These are phyloP conservation scores for Idris sp. DNA, from an alignment of 1,140 invertebrate genomes.

Conservation along the genomic window DNA sequence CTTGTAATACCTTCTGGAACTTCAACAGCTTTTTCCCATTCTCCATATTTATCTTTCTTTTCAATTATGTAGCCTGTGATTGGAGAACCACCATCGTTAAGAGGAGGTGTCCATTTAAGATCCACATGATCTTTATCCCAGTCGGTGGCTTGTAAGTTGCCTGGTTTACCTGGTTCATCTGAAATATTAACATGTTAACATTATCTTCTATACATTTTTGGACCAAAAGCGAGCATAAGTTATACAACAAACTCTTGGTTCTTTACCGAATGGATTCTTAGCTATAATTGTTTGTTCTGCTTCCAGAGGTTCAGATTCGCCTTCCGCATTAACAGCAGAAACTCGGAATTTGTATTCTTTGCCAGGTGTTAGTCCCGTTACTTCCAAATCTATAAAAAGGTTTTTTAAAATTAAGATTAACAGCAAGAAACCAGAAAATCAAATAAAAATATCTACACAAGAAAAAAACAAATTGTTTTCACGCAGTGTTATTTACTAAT, in stretches of 20 bases:
- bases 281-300: conserved; percentile 92
- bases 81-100: conserved; percentile 90
- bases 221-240: too few species aligned
- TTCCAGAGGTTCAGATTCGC: conserved; percentile 95
- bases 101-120: conserved; percentile 90
- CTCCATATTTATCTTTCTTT: conserved; percentile 95
- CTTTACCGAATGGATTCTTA: conserved; percentile 95
- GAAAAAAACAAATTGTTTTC: too few species aligned
- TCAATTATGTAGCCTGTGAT: conserved; percentile 92
- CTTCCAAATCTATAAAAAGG: conserved; percentile 82
- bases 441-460: too few species aligned
- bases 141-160: conserved; percentile 93
- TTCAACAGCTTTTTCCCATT: conserved; percentile 95
- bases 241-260: too few species aligned
- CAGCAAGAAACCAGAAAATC: too few species aligned
- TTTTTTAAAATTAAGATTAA: too few species aligned
- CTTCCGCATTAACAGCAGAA: conserved; percentile 96
- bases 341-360: conserved; percentile 98
- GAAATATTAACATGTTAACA: conserved; percentile 67
- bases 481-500: too few species aligned
- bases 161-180: conserved; percentile 95
- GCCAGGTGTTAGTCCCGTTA: conserved; percentile 91
- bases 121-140: conserved; percentile 98
- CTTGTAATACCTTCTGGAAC: conserved; percentile 88
- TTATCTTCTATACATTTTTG: too few species aligned